Evolutionary conservation across 1,140 invertebrate genomes (phyloP).

Genomic region (Drosophila pectinifera): DNA sequence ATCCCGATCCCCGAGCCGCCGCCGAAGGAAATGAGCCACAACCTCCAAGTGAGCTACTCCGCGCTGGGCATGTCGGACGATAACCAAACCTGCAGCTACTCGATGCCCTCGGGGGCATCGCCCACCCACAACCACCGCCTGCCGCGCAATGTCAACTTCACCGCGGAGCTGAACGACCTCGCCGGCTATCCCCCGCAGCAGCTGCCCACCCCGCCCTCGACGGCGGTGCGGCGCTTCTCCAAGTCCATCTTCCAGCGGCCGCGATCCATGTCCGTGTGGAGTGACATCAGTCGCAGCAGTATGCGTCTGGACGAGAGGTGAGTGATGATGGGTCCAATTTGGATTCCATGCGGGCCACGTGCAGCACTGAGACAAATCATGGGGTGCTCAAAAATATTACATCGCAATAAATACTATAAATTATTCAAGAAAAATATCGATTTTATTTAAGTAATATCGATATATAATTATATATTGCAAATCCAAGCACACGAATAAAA

Average conservation of each 20-base stretch:
- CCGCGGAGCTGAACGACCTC: slow-evolving; percentile 86
- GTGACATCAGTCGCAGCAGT: slow-evolving; percentile 91
- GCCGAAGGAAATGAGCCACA: slow-evolving; percentile 76
- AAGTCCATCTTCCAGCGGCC: slow-evolving; percentile 86
- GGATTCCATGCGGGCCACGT: not conserved
- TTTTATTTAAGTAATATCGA: not conserved
- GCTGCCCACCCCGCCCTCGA: slow-evolving; percentile 72
- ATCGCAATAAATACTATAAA: no score
- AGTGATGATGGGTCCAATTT: slow-evolving; percentile 50
- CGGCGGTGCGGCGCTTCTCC: slow-evolving; percentile 75
- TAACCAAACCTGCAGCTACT: slow-evolving; percentile 80
- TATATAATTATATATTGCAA: not conserved
- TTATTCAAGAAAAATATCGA: no score
- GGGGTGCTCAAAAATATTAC: no score
- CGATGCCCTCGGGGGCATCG: slow-evolving; percentile 81
- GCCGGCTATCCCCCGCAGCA: slow-evolving; percentile 86
- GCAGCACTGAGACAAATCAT: not conserved
- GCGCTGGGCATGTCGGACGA: slow-evolving; percentile 84
- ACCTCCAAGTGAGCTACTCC: slow-evolving; percentile 84
- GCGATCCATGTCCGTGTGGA: slow-evolving; percentile 94
- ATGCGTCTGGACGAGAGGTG: slow-evolving; percentile 93
- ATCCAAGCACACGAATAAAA: no score
- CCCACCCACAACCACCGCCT: slow-evolving; percentile 77
- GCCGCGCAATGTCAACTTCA: slow-evolving; percentile 89
- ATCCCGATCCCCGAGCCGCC: slow-evolving; percentile 31